phyloP scores from a whole-genome alignment of 2,797 vertebrate genomes.

The Epinephelus malabaricus region DNA sequence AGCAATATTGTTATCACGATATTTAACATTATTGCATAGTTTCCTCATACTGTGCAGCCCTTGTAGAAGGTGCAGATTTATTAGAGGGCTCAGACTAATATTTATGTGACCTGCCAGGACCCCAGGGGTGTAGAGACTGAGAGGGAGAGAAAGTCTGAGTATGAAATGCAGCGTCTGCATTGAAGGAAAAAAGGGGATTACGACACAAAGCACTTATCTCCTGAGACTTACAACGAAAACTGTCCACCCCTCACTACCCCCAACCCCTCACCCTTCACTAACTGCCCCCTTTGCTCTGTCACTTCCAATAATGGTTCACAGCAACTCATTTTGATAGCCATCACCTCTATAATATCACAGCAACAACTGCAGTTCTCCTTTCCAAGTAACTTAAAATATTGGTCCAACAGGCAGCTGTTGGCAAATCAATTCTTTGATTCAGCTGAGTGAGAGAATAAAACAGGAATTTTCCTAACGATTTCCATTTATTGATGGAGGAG shows the following conservation, averaged over 20 bases:
- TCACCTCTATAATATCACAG: not conserved
- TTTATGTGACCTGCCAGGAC: slow-evolving; percentile 74
- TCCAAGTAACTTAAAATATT: slow-evolving; percentile 2
- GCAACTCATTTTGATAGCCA: slow-evolving; percentile 9
- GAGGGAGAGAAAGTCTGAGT: slow-evolving; percentile 48
- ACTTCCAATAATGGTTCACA: slow-evolving; percentile 22
- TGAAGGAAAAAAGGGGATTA: slow-evolving; percentile 40
- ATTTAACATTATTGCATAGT: no score
- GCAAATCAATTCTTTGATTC: slow-evolving; percentile 24
- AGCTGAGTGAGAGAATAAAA: slow-evolving; percentile 21
- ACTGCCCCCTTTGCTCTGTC: slow-evolving; percentile 13
- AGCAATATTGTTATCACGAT: no score
- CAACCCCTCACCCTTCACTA: not conserved
- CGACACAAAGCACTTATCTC: slow-evolving; percentile 52
- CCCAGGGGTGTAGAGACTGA: slow-evolving; percentile 43
- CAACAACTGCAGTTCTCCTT: not conserved
- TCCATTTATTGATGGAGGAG: not conserved
- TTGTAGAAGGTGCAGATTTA: slow-evolving; percentile 68
- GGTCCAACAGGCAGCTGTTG: not conserved
- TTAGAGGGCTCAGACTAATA: slow-evolving; percentile 76
- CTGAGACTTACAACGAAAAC: slow-evolving; percentile 25
- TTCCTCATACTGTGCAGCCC: no score
- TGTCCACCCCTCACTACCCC: not conserved
- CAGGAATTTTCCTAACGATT: slow-evolving; percentile 22
- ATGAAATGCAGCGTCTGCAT: slow-evolving; percentile 37